Base-by-base conservation (phyloP, 1,140 invertebrate species). In the Hypothenemus hampei region DNA sequence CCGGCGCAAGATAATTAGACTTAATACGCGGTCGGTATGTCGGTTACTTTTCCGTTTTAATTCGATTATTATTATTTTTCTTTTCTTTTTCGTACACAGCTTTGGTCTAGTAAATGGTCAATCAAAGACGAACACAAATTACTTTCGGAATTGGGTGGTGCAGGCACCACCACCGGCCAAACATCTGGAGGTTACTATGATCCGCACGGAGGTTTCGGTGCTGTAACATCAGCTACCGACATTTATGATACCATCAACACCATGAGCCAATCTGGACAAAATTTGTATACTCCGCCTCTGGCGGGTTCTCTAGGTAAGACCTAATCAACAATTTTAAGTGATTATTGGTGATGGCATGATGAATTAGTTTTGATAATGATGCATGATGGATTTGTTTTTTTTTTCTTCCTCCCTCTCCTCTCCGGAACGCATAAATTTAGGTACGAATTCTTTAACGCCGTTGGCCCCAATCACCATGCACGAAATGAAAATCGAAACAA, bases 71-170 rank as follows among this genome's bases (percentile, higher is more conserved):
- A n/a, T 16, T 37, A 16, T 37, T 16, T 37, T 5, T 37, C 5
- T 41, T 41, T 21, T 41, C 39, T n/a, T 29, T 6, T n/a, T 29
- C 26, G 4, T 5, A 69, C 78, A 26, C 80, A 90, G 89, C 80
- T 90, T 58, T 90, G 87, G 80, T 86, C 88, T 35, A 82, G 81
- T 58, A 91, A 91, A 77, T 91, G 88, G 89, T 87, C 84, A 67
- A 83, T 91, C 64, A 91, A 91, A 70, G 89, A 91, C 70, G 88
- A 91, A 66, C 87, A 89, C 75, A 91, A 90, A 72, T 74, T 91
- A 41, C 72, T 91, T 39, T 89, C 85, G 18, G 88, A 91, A 68
- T 76, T 91, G 5, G 85, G 86, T 7, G 81, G 79, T 26, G 69
- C 79, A 60, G 79, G 75, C 44, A 67, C 57, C 65, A 69, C 62